Conservation (phyloP, 2,113 vertebrate genomes). For the Gobio gobio region DNA sequence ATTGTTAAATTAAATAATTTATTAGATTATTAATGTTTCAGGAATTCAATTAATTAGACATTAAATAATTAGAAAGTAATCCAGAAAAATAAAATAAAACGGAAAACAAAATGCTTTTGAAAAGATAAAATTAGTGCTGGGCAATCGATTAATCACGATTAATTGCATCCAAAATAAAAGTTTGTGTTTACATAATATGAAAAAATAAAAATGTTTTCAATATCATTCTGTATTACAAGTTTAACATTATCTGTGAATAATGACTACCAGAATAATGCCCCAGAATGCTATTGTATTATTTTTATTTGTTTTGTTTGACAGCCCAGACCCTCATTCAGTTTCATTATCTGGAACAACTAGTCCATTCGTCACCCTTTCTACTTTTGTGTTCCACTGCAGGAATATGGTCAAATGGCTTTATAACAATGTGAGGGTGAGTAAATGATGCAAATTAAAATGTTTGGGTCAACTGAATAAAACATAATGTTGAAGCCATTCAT, state of each 20-base stretch:
- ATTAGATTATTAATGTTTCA: neutral
- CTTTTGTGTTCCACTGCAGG: neutral
- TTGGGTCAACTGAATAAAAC: neutral
- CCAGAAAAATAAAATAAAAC: neutral
- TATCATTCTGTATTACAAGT: neutral
- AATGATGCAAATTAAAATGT: neutral
- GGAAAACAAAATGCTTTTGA: neutral
- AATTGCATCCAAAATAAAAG: too few species aligned
- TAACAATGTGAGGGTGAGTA: neutral
- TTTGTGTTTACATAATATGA: too few species aligned
- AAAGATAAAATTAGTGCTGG: neutral
- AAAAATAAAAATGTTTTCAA: too few species aligned
- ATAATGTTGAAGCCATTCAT: conserved; percentile 43
- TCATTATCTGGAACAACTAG: neutral
- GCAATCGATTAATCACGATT: too few species aligned
- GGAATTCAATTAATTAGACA: neutral
- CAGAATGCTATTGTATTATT: neutral
- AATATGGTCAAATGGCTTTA: neutral
- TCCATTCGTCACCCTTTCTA: neutral
- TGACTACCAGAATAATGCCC: neutral
- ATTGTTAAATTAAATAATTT: neutral
- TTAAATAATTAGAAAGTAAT: neutral
- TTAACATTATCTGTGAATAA: neutral
- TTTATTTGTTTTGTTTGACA: neutral
- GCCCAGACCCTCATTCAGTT: too few species aligned